Evolutionary conservation across 2,888 invertebrate genomes (phyloP), one percentile per base, ranked within the genome.

Genomic region (Leistus spinibarbis): DNA sequence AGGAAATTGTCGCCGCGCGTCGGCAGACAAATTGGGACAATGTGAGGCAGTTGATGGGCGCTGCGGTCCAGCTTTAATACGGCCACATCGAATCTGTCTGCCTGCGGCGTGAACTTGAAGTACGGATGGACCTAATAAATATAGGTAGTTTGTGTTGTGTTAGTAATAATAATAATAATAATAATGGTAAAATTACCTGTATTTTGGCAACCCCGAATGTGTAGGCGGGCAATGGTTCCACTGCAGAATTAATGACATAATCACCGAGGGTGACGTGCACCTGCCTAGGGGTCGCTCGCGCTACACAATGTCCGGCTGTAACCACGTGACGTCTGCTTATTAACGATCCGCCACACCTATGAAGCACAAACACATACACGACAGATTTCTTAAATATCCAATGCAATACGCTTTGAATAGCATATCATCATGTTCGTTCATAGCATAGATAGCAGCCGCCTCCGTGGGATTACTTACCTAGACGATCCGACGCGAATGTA

Each of bases 281-380:
- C 86, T 96, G 96, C 70, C 95, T 90, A 0, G 97, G 95, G 77
- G 94, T 92, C 64, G 96, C 95, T 80, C 96, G 91, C 68, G 97
- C 96, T 23, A 97, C 97, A 84, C 97, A 97, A 85, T 97, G 97
- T 0, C 97, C 97, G 3, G 97, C 97, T 1, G 97, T 97, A 72
- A 97, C 95, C 9, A 97, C 96, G 86, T 96, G 96, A 74, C 94
- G 92, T 23, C 95, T 90, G 79, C 96, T 96, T 80, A 97, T 95
- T 78, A 97, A 87, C 0, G 96, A 96, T 23, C 97, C 97, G 56
- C 97, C 97, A 83, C 97, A 97, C 85, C 97, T 94, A 87, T 69
- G 84, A 85, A 78, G 69, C 68, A 60, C 19, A 19, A n/a, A 40
- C 5, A 40, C 40, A 20, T 20, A 40, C 5, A 40, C 40, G 13